phyloP scores from a whole-genome alignment of 1,140 invertebrate species.

The Drosophila pachea region DNA sequence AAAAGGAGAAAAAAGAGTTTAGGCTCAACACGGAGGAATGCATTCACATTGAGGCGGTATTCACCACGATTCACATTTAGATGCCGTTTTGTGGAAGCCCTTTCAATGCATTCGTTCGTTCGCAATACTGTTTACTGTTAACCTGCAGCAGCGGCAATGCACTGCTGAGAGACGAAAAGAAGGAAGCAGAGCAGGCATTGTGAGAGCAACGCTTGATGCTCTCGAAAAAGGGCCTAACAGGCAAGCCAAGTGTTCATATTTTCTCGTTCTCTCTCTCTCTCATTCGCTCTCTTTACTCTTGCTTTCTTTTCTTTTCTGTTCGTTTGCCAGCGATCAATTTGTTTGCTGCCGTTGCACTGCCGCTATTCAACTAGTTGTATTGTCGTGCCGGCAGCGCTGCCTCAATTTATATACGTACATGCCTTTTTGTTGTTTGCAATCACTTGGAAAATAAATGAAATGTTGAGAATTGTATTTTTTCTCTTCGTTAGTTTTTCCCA shows the following conservation, averaged over 20 bases:
- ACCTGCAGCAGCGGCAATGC: conserved; percentile 10
- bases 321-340: conserved; percentile 8
- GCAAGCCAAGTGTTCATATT: background rate
- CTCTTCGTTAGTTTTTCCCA: too few species aligned
- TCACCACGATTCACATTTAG: background rate
- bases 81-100: conserved; percentile 12
- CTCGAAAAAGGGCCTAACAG: background rate
- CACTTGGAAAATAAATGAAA: too few species aligned
- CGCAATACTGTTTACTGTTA: conserved; percentile 29
- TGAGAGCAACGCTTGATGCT: background rate
- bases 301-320: background rate
- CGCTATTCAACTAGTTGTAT: conserved; percentile 50
- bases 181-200: background rate
- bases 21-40: background rate
- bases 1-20: background rate
- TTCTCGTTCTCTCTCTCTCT: background rate
- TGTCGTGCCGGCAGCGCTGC: conserved; percentile 8
- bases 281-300: background rate
- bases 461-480: too few species aligned
- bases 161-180: background rate
- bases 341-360: conserved; percentile 2
- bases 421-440: too few species aligned
- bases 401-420: too few species aligned
- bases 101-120: conserved; percentile 24
- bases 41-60: background rate